Evolutionary conservation across 1,140 invertebrate genomes (phyloP), one percentile per base, ranked within the genome.

Genomic region (Polyergus mexicanus): DNA sequence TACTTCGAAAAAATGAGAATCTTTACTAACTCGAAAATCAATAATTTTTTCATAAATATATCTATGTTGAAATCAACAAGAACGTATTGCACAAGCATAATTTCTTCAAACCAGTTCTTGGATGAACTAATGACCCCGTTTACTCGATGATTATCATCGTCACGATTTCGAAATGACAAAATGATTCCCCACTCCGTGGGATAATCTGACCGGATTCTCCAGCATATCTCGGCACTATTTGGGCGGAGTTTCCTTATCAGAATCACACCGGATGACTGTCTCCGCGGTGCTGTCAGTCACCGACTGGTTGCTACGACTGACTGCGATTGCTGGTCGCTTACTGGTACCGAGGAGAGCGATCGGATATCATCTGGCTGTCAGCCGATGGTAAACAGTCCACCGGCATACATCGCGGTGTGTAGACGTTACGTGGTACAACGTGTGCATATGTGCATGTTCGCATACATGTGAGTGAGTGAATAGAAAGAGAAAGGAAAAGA

Each of bases 341-440:
- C 32, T 35, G 32, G 47, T 41, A 72, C 25, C 78, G 35, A 72
- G 68, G 28, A 83, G 78, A 51, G 62, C 71, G 84, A 72, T 89
- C 84, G 71, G 38, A 85, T 78, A 78, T 83, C 75, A 81, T 74
- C 47, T 65, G 38, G 38, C 58, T 86, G 76, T 87, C 72, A 76
- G 54, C 60, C 75, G 68, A 76, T 88, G 77, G 87, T 92, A 93
- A 93, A 93, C 93, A 92, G 91, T 93, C 86, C 88, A 89, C 89
- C 86, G 66, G 81, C 84, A 89, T 86, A 86, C 89, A 89, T 74
- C 88, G 85, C 58, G 86, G 71, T 80, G 89, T 86, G 87, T 88
- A 84, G 90, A 90, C 92, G 89, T 88, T 68, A 44, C 74, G 65
- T 85, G 77, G 65, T 60, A 60, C 47, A 56, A 65, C 44, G 47